A percentile compares a stretch with the other conserved stretches of the same genome.
Evolutionary conservation across 2,113 vertebrate species (phyloP).

Genomic region (Halichoerus grypus): DNA sequence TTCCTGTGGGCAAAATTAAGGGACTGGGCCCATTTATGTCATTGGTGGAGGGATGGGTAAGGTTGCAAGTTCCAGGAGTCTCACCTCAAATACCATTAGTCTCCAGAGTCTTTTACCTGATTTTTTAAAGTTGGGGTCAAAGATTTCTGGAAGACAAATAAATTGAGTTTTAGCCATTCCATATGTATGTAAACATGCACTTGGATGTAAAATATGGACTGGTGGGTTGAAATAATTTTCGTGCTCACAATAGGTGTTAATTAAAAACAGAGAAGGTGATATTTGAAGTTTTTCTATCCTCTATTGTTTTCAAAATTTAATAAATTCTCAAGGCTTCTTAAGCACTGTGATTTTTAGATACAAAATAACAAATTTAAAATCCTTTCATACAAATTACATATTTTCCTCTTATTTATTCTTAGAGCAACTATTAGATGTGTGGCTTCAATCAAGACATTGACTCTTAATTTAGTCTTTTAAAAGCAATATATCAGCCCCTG

Average conservation of each 20-base stretch:
- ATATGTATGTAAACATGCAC: background rate
- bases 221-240: background rate
- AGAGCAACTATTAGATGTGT: background rate
- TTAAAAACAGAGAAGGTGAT: background rate
- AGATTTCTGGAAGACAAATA: background rate
- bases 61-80: background rate
- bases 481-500: background rate
- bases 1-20: background rate
- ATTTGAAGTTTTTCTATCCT: background rate
- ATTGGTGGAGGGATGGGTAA: background rate
- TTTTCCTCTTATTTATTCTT: background rate
- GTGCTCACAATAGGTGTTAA: background rate
- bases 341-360: background rate
- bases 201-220: background rate
- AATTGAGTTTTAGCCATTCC: background rate
- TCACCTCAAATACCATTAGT: background rate
- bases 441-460: background rate
- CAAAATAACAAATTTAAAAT: background rate
- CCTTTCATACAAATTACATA: background rate
- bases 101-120: background rate
- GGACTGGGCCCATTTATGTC: background rate
- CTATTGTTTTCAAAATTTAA: background rate
- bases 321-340: background rate
- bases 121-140: background rate
- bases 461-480: background rate